Evolutionary conservation across 2,888 invertebrate species (phyloP), one percentile per base, ranked within the genome.

Genomic region (Phortica okadai): DNA sequence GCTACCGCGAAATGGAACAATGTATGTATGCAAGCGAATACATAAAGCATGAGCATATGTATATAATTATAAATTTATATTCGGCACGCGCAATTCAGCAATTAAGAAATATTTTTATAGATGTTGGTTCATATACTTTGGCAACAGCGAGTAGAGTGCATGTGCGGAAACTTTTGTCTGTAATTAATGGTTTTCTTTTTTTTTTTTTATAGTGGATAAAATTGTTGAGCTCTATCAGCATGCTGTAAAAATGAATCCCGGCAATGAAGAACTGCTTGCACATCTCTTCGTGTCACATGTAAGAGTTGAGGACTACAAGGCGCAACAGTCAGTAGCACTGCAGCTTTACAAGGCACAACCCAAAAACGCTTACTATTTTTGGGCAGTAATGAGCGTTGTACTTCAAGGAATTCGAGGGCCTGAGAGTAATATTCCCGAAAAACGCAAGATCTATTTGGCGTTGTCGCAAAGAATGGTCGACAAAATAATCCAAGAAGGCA

Each of bases 261-360:
- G 93, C 42, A 98, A 96, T 90, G 99, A 99, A 90, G 98, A 99
- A 90, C 93, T 98, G 2, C 93, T 98, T 83, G 97, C 98, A 0
- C 97, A 98, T 88, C 93, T 99, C 56, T 99, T 99, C 91, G 98
- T 99, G 96, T 95, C 98, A 0, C 97, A 99, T 89, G 98, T 98
- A 5, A 93, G 99, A 45, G 93, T 98, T 2, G 95, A 95, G 1
- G 96, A 99, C 92, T 97, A 96, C 89, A 96, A 96, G 89, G 94
- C 96, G 8, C 99, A 99, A 91, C 97, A 98, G 89, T 94, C 96
- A 80, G 95, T 96, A 0, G 99, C 99, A 0, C 94, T 98, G 93
- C 94, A 95, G 11, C 92, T 99, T 54, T 99, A 97, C 92, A 98
- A 98, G 92, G 93, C 97, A 76, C 95, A 95, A 86, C 96, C 97